phyloP scores from a whole-genome alignment of 1,140 invertebrate genomes.

The Bombus soroeensis region DNA sequence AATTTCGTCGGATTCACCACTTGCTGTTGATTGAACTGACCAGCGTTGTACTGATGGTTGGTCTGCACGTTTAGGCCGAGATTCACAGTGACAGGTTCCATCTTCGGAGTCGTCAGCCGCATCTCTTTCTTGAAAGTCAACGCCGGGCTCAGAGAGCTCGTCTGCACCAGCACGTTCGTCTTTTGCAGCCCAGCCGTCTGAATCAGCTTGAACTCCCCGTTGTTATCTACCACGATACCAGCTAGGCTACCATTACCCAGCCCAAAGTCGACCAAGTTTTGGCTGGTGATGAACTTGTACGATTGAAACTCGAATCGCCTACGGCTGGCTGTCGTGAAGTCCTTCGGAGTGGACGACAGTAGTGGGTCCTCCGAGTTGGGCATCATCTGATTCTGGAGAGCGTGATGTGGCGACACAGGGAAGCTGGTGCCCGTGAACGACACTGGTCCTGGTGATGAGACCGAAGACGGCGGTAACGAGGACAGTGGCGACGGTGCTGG shows the following conservation, averaged over 20 bases:
- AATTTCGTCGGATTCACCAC: constrained; percentile 79
- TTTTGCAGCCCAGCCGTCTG: constrained; percentile 83
- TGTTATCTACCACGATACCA: constrained; percentile 86
- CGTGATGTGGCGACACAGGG: constrained; percentile 83
- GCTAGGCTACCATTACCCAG: constrained; percentile 84
- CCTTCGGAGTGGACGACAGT: constrained; percentile 90
- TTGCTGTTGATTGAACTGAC: constrained; percentile 67
- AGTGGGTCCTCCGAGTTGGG: constrained; percentile 92
- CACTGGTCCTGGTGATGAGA: constrained; percentile 83
- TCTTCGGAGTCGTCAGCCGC: constrained; percentile 73
- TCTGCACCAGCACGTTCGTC: constrained; percentile 82
- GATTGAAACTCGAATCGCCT: constrained; percentile 86
- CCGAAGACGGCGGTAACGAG: constrained; percentile 83
- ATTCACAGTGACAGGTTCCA: constrained; percentile 72
- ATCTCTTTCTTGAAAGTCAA: constrained; percentile 80
- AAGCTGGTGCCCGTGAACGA: constrained; percentile 81
- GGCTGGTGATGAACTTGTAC: constrained; percentile 85
- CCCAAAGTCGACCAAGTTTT: constrained; percentile 84
- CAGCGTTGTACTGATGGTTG: constrained; percentile 69
- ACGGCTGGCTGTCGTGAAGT: constrained; percentile 86
- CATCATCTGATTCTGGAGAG: constrained; percentile 90
- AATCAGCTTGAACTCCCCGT: constrained; percentile 86
- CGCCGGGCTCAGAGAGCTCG: constrained; percentile 76
- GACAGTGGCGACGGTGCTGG: constrained; percentile 85
- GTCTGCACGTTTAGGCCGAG: constrained; percentile 65